Evolutionary conservation across 2,113 vertebrate genomes (phyloP).

Genomic region (Tragelaphus imberbis): DNA sequence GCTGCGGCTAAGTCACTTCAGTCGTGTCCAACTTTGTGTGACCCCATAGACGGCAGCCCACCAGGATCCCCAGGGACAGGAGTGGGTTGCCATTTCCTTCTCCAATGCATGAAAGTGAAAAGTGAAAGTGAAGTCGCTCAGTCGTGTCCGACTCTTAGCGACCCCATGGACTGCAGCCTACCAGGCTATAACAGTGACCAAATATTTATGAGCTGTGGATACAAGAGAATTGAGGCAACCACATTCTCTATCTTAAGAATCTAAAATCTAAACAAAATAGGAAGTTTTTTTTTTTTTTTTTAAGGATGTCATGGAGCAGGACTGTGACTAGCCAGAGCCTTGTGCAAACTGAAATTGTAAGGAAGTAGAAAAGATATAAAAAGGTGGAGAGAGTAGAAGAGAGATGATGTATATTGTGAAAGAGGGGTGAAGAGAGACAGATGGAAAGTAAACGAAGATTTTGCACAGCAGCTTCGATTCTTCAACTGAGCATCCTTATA

Average conservation of each 20-base stretch:
- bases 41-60: too few species aligned
- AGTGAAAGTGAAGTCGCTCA: too few species aligned
- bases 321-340: neutral
- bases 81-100: too few species aligned
- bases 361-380: neutral
- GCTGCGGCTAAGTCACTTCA: too few species aligned
- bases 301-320: neutral
- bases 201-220: neutral
- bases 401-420: neutral
- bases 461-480: neutral
- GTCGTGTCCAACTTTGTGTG: too few species aligned
- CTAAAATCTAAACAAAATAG: slow-evolving; percentile 8
- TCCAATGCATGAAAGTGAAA: too few species aligned
- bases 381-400: neutral
- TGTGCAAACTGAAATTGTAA: neutral
- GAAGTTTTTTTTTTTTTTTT: neutral
- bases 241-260: neutral
- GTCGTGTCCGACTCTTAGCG: too few species aligned
- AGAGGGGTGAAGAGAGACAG: neutral
- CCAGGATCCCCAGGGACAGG: too few species aligned
- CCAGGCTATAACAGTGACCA: neutral
- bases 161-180: too few species aligned
- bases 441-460: neutral
- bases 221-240: neutral
- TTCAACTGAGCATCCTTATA: neutral